A percentile compares a stretch with the other conserved stretches of the same genome.
Evolutionary conservation across 2,797 vertebrate genomes (phyloP).

Genomic region (Philypnodon macrostomus): DNA sequence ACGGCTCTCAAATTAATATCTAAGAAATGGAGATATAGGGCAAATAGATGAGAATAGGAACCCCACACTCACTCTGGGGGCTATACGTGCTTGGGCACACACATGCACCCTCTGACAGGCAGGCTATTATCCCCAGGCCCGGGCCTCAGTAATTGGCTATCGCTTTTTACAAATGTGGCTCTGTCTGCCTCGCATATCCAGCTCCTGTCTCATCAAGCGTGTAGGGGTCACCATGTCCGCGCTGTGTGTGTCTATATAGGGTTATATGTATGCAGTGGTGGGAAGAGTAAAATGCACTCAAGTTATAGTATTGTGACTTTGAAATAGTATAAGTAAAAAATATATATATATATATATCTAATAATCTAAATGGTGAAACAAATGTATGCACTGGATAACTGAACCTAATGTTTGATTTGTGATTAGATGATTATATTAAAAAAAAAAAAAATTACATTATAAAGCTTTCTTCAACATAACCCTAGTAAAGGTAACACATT

Average conservation of each 20-base stretch:
- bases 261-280: constrained; percentile 18
- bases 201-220: constrained; percentile 74
- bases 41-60: constrained; percentile 86
- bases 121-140: constrained; percentile 83
- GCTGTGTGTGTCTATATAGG: constrained; percentile 17
- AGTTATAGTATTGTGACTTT: too few relatives aligned
- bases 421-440: too few relatives aligned
- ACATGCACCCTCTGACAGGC: constrained; percentile 73
- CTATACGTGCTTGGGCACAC: constrained; percentile 56
- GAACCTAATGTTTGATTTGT: too few relatives aligned
- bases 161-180: constrained; percentile 83
- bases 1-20: constrained; percentile 82
- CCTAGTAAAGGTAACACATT: too few relatives aligned
- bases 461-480: too few relatives aligned
- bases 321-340: too few relatives aligned
- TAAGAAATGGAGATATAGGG: constrained; percentile 78
- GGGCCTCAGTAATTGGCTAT: constrained; percentile 81
- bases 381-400: too few relatives aligned
- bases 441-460: too few relatives aligned
- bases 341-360: too few relatives aligned
- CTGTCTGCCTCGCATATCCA: constrained; percentile 76
- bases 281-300: too few relatives aligned
- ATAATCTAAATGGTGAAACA: too few relatives aligned
- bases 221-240: constrained; percentile 69
- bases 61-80: constrained; percentile 76